Base-by-base conservation (phyloP, 2,888 invertebrate genomes). In the Celastrina argiolus region DNA sequence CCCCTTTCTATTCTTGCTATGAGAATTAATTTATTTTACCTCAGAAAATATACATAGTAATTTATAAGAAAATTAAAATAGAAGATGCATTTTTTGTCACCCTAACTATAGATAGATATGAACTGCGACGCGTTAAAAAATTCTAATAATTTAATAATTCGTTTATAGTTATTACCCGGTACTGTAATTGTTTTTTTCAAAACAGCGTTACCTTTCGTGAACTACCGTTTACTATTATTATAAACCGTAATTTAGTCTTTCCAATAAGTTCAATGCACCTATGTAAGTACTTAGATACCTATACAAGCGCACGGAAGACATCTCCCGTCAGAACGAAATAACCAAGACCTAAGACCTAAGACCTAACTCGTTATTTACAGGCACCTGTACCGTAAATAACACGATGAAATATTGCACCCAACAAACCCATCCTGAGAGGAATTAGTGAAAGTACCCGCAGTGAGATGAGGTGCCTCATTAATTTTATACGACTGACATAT, bases 371-470 rank as follows among this genome's bases (percentile, higher is more conserved):
- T 51, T 22, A 51, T 22, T 51, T 12, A 51, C 51, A 22, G 14
- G 22, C 51, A 22, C 51, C 45, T 45, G 45, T 22, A 22, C 22
- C 51, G 51, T 51, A 51, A 51, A 66, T 68, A 68, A 66, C 45
- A 34, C 64, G 58, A 66, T 64, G 42, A 66, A n/a, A 66, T 51
- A 64, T 51, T 51, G 51, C 58, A 56, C 56, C 59, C 58, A 63
- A 59, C 58, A n/a, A 58, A 64, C 31, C 45, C 45, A 66, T 68
- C 66, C 66, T 68, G 16, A 2, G 45, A 14, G 16, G 31, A 31
- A 58, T 58, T 58, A 31, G 58, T 58, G 58, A 31, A 58, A 58
- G 58, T 58, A 28, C 58, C 28, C 31, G 28, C n/a, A 58, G 28
- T 26, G n/a, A 31, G 31, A 26, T 51, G 22, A 5, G 22, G 58